phyloP scores from a whole-genome alignment of 2,113 vertebrate species.

The Pleuronectes platessa region DNA sequence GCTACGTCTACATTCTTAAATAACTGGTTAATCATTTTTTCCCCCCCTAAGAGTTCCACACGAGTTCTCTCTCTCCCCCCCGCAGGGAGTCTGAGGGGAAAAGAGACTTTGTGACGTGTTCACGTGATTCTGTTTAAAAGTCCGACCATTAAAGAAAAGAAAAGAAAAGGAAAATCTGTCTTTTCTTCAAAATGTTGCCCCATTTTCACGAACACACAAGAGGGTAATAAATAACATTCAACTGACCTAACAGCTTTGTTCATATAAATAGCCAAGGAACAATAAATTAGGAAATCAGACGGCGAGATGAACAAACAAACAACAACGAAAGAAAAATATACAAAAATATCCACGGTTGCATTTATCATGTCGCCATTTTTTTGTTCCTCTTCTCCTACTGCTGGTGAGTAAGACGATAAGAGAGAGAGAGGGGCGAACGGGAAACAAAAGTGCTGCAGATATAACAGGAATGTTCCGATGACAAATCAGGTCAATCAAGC shows the following conservation, averaged over 20 bases:
- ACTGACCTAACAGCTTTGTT: constrained; percentile 82
- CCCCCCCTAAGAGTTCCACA: constrained; percentile 64
- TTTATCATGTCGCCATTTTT: constrained; percentile 76
- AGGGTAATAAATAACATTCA: constrained; percentile 88
- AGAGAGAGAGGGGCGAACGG: constrained; percentile 69
- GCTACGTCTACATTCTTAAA: constrained; percentile 94
- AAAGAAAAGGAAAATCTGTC: constrained; percentile 62
- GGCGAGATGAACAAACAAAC: constrained; percentile 73
- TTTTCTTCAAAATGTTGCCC: constrained; percentile 84
- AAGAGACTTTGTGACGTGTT: constrained; percentile 81
- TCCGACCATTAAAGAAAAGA: constrained; percentile 80
- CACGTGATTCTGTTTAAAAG: constrained; percentile 80
- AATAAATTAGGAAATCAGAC: constrained; percentile 86
- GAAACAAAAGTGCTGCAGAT: constrained; percentile 69
- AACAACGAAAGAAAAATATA: constrained; percentile 79
- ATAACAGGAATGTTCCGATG: constrained; percentile 67
- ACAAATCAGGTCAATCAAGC: constrained; percentile 61
- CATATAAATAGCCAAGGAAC: constrained; percentile 89
- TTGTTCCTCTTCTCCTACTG: constrained; percentile 81
- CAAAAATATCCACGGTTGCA: constrained; percentile 92
- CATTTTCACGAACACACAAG: constrained; percentile 84
- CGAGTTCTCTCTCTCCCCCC: constrained; percentile 78
- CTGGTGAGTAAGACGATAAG: constrained; percentile 76
- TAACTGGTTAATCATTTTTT: constrained; percentile 83
- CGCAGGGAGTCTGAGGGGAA: constrained; percentile 70